Evolutionary conservation across 2,113 vertebrate genomes (phyloP).

Genomic region (Takifugu flavidus): DNA sequence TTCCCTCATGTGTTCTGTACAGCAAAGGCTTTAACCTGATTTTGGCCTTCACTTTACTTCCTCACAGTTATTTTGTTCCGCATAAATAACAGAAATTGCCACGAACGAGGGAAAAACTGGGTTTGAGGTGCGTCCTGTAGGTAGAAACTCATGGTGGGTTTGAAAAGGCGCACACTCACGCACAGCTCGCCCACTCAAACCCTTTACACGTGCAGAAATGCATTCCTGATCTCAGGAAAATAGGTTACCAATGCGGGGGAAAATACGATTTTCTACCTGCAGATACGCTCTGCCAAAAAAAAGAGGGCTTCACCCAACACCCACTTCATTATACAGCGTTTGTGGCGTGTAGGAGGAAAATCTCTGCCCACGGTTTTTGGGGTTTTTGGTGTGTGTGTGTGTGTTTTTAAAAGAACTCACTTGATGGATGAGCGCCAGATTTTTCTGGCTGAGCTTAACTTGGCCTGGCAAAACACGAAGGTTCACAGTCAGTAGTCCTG

Average conservation of each 20-base stretch:
- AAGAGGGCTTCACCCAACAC: constrained; percentile 31
- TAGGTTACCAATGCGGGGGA: constrained; percentile 50
- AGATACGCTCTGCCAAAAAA: constrained; percentile 48
- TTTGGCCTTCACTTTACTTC: constrained; percentile 7
- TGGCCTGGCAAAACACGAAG: constrained; percentile 61
- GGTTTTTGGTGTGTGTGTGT: constrained; percentile 17
- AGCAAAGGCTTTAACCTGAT: constrained; percentile 9
- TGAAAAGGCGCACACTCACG: constrained; percentile 2
- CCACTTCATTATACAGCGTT: constrained; percentile 46
- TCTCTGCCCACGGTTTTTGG: constrained; percentile 16
- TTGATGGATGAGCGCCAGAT: constrained; percentile 62
- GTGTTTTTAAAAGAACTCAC: constrained; percentile 58
- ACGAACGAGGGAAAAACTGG: constrained; percentile 6
- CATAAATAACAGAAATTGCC: constrained; percentile 22
- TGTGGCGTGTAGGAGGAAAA: constrained; percentile 45
- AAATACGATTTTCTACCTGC: constrained; percentile 60
- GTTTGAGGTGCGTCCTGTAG: constrained; percentile 21
- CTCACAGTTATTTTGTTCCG: constrained; percentile 2
- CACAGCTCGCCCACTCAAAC: constrained; percentile 30
- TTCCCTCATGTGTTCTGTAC: constrained; percentile 19
- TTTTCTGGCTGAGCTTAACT: constrained; percentile 57
- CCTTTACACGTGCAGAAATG: constrained; percentile 31
- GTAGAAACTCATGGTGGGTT: constrained; percentile 18
- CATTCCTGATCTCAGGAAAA: constrained; percentile 51
- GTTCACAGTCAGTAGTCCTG: constrained; percentile 60